These are phyloP conservation scores for Takifugu flavidus DNA, from an alignment of 2,113 vertebrate genomes.

Conservation along the genomic window DNA sequence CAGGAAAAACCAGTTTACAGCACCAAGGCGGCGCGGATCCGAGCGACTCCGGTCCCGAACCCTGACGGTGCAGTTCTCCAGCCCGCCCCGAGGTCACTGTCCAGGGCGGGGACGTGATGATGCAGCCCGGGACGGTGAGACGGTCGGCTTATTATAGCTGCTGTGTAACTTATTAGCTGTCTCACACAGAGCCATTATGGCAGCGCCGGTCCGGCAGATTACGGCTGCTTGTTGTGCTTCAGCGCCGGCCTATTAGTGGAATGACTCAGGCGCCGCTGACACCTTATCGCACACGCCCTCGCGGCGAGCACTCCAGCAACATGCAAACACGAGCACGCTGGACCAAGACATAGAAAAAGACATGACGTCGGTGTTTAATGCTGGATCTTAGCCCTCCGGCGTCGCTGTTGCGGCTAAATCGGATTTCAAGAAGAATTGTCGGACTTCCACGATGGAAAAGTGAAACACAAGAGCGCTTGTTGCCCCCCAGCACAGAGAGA, in stretches of 20 bases:
- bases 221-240: slow-evolving; percentile 52
- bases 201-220: slow-evolving; percentile 45
- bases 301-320: background rate
- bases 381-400: no score
- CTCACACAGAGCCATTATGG: slow-evolving; percentile 48
- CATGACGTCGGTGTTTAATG: no score
- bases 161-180: slow-evolving; percentile 56
- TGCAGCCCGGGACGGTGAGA: slow-evolving; percentile 46
- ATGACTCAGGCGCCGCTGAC: slow-evolving; percentile 50
- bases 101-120: slow-evolving; percentile 40
- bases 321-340: background rate
- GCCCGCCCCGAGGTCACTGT: slow-evolving; percentile 36
- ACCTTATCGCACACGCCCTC: no score
- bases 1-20: no score
- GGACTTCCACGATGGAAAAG: no score
- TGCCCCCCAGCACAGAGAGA: no score
- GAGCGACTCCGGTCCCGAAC: slow-evolving; percentile 5
- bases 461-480: no score
- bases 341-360: no score
- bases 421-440: no score
- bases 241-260: slow-evolving; percentile 46
- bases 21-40: no score
- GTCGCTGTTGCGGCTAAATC: no score
- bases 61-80: slow-evolving; percentile 26
- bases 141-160: slow-evolving; percentile 49